Evolutionary conservation across 2,797 vertebrate genomes (phyloP), one percentile per base, ranked within the genome.

Genomic region (Clamator glandarius): DNA sequence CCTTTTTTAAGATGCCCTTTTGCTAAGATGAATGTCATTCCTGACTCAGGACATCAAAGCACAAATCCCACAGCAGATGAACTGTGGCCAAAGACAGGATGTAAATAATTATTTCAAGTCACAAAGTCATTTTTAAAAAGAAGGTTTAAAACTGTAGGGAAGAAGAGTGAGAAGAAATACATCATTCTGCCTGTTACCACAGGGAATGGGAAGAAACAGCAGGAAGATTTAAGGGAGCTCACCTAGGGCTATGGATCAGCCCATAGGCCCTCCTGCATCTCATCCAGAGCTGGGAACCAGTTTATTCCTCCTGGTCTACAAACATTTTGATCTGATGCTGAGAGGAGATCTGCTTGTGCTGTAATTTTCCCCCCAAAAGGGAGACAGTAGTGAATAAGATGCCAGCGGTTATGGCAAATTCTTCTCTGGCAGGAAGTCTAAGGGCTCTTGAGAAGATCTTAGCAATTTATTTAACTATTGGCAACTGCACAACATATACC

Each of bases 91-190:
- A 79, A 76, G 51, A 64, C 42, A 86, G 46, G 83, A 94, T 73
- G 54, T 29, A 78, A 82, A 62, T 35, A 86, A 82, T 67, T 72
- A 80, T 72, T 95, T 93, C 55, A 84, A 89, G 90, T 90, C 78
- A 89, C 35, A 67, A 84, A 81, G 41, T 24, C 6, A 21, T 78
- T 51, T 90, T 61, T 25, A 36, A 70, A 84, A 82, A 82, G 52
- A 78, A 74, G 64, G 35, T 73, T 93, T 91, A 75, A 83, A 87
- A 91, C 44, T 55, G 76, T 16, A 87, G 24, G 42, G 31, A 91
- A 77, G 41, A 82, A 6, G 12, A 78, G 72, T 70, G 44, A 58
- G 44, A 80, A 90, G 58, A 58, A 94, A 81, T 46, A 51, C 54
- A 23, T 64, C 26, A 51, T 74, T 83, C 20, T 36, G 74, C 72